Base-by-base conservation (phyloP, 2,797 vertebrate species). In the Lepus oiostolus region DNA sequence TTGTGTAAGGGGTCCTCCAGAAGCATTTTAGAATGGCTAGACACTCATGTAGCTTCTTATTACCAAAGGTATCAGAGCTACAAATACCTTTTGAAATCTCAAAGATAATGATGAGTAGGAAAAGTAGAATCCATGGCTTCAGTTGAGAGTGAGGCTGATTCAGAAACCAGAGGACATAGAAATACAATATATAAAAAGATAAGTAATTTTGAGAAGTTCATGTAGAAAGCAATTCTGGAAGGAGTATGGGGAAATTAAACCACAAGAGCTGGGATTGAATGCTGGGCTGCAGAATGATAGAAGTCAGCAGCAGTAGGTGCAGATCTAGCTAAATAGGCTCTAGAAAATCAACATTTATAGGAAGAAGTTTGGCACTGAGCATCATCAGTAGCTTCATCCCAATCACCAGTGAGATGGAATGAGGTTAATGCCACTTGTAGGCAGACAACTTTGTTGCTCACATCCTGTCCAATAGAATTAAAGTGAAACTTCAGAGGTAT, bases 261-360 rank as follows among this genome's bases (percentile, higher is more conserved):
- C 99, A 62, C 99, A 99, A 7, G 98, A 99, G 95, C 97, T 99
- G 86, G 98, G 99, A 97, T 97, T 99, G 93, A 99, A 99, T 2
- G 98, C 99, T 65, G 99, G 99, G 97, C 98, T 99, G 93, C 99
- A 99, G 96, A 99, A 99, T 0, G 98, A 99, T 12, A 99, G 99
- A 96, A 99, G 99, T 97, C 99, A 99, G 96, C 99, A 99, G 99
- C 98, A 98, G 85, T 99, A 99, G 76, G 99, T 99, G 58, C 99
- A 99, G 98, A 98, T 99, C 95, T 99, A 99, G 52, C 65, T 99
- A 50, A 99, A 99, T 91, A 98, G 99, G 22, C 95, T 99, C 7
- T 99, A 99, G 98, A 99, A 99, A 98, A 99, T 98, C 91, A 99
- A 99, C 0, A 98, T 99, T 91, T 99, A 99, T 97, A 99, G 99